Evolutionary conservation across 2,113 vertebrate genomes (phyloP).

Genomic region (Eira barbara): DNA sequence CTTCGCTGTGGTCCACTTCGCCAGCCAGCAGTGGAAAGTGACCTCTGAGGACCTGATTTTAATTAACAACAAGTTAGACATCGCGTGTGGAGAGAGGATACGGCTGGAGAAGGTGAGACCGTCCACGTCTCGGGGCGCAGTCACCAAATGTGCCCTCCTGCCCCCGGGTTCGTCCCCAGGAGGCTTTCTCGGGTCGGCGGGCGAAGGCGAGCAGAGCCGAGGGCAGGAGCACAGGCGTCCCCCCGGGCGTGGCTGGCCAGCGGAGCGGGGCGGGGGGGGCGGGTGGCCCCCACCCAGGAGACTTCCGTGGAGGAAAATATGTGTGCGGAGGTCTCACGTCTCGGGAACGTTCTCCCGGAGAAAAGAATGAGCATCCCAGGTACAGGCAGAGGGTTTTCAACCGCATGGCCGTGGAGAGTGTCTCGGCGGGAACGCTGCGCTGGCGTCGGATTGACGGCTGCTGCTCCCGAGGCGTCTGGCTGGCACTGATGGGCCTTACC

Average conservation of each 20-base stretch:
- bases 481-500: rapidly evolving
- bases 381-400: too few species aligned
- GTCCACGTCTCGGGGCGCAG: rapidly evolving
- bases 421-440: rapidly evolving
- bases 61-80: conserved; percentile 84
- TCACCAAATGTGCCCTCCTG: rapidly evolving
- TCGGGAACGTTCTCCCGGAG: rapidly evolving
- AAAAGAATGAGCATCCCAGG: rapidly evolving
- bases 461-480: rapidly evolving
- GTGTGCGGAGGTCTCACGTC: rapidly evolving
- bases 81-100: conserved; percentile 88
- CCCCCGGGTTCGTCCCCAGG: rapidly evolving
- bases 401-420: rapidly evolving
- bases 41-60: conserved; percentile 90
- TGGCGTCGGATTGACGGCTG: rapidly evolving
- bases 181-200: too few species aligned
- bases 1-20: conserved; percentile 91
- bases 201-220: not conserved
- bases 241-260: rapidly evolving
- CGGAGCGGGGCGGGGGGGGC: rapidly evolving
- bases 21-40: conserved; percentile 92
- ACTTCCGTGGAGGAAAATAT: too few species aligned
- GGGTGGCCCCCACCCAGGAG: rapidly evolving
- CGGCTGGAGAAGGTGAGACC: conserved; percentile 88
- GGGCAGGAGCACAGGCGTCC: not conserved